These are phyloP conservation scores for Nematopogon swammerdamellus DNA, from an alignment of 2,888 invertebrate species.

Conservation along the genomic window DNA sequence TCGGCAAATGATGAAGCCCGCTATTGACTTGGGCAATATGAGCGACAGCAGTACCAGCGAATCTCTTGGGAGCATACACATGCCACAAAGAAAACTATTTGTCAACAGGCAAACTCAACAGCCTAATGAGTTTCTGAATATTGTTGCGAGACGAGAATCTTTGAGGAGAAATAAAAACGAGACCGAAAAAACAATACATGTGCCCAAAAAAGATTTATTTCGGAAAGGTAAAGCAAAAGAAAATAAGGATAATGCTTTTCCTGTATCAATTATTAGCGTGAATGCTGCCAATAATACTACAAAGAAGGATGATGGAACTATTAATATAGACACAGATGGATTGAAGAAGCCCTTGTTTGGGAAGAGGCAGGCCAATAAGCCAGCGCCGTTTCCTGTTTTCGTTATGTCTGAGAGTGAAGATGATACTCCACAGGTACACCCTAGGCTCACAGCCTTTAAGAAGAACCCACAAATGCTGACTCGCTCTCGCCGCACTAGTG, in stretches of 20 bases:
- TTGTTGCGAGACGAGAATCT: constrained; percentile 25
- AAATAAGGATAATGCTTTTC: neutral
- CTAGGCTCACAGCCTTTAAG: constrained; percentile 28
- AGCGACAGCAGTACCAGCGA: constrained; percentile 37
- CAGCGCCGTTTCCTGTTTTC: constrained; percentile 37
- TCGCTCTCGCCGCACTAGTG: constrained; percentile 11
- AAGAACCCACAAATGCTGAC: constrained; percentile 16
- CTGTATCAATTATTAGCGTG: constrained; percentile 15
- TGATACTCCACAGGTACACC: constrained; percentile 33
- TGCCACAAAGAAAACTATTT: constrained; percentile 36
- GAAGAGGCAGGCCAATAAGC: constrained; percentile 25
- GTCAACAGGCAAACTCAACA: constrained; percentile 26
- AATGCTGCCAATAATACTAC: constrained; percentile 10
- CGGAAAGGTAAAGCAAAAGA: neutral
- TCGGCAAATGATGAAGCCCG: constrained; percentile 26
- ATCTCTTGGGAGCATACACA: constrained; percentile 37
- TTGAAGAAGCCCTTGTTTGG: constrained; percentile 22
- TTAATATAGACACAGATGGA: neutral
- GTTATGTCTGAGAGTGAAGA: constrained; percentile 38
- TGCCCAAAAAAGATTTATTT: constrained; percentile 7
- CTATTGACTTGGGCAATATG: constrained; percentile 19
- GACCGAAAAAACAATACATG: constrained; percentile 22
- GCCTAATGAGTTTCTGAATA: constrained; percentile 22
- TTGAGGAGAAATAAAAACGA: too few relatives aligned
- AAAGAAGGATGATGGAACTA: neutral